Conservation (phyloP, 2,113 vertebrate species). For the Osmerus mordax region DNA sequence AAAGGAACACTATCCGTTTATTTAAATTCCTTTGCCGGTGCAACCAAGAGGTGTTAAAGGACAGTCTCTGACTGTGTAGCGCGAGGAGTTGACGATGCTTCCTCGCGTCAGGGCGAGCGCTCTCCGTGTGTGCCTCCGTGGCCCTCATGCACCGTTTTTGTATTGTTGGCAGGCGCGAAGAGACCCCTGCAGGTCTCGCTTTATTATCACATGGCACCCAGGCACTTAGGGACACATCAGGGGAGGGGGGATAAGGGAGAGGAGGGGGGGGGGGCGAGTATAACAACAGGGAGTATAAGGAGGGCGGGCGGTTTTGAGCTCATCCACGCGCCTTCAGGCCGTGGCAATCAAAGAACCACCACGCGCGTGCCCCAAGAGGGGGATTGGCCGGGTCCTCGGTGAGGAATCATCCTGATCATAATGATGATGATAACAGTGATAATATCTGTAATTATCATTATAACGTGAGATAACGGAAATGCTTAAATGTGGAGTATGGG, state of each 20-base stretch:
- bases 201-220: constrained; percentile 83
- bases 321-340: constrained; percentile 27
- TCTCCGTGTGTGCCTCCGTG: constrained; percentile 55
- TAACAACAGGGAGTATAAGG: constrained; percentile 11
- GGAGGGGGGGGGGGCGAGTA: neutral
- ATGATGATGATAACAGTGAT: neutral
- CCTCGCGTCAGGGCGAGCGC: constrained; percentile 22
- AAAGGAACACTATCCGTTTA: constrained; percentile 44
- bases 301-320: constrained; percentile 33
- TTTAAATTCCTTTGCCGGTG: constrained; percentile 21
- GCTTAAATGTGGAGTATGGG: neutral
- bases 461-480: neutral
- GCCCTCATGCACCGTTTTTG: constrained; percentile 75
- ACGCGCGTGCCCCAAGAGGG: neutral
- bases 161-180: constrained; percentile 66
- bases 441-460: constrained; percentile 14
- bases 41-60: constrained; percentile 21
- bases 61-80: constrained; percentile 15
- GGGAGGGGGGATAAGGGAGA: constrained; percentile 32
- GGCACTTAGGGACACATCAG: constrained; percentile 70
- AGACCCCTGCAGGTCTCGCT: constrained; percentile 81
- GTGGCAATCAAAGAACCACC: constrained; percentile 40
- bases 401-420: neutral
- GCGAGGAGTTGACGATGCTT: constrained; percentile 16
- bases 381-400: neutral